These are phyloP conservation scores for Hydra vulgaris DNA, from an alignment of 30 jellyfish, hydroid and myxozoan genomes.

Conservation along the genomic window DNA sequence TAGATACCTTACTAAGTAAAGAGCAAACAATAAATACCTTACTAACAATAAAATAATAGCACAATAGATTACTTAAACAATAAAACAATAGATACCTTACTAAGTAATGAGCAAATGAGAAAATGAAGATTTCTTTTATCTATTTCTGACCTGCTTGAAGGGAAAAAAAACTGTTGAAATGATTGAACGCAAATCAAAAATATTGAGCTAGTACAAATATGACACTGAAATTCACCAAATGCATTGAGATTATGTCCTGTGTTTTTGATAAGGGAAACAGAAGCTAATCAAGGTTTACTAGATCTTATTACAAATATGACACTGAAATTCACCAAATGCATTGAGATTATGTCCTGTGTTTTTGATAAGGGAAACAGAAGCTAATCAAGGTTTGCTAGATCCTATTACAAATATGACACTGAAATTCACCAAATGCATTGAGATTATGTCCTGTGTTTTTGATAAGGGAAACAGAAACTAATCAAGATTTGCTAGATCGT, in stretches of 20 bases:
- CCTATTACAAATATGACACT: neutral
- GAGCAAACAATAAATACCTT: neutral
- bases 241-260: too few species aligned
- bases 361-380: neutral
- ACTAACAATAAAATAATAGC: neutral
- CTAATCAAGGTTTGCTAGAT: neutral
- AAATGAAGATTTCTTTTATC: too few species aligned
- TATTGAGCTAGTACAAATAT: too few species aligned
- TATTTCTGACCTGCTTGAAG: too few species aligned
- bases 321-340: too few species aligned
- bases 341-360: too few species aligned
- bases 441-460: neutral
- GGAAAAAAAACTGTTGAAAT: too few species aligned
- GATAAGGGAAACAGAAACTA: neutral
- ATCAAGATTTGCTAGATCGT: neutral
- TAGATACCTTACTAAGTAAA: neutral
- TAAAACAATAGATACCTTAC: too few species aligned
- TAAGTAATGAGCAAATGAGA: too few species aligned
- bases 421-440: neutral
- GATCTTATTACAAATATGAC: too few species aligned
- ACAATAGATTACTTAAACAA: neutral
- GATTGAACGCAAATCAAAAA: too few species aligned
- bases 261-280: neutral
- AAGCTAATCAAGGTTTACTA: neutral
- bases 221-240: too few species aligned